Base-by-base conservation (phyloP, 2,113 vertebrate species). In the Rhombomys opimus region DNA sequence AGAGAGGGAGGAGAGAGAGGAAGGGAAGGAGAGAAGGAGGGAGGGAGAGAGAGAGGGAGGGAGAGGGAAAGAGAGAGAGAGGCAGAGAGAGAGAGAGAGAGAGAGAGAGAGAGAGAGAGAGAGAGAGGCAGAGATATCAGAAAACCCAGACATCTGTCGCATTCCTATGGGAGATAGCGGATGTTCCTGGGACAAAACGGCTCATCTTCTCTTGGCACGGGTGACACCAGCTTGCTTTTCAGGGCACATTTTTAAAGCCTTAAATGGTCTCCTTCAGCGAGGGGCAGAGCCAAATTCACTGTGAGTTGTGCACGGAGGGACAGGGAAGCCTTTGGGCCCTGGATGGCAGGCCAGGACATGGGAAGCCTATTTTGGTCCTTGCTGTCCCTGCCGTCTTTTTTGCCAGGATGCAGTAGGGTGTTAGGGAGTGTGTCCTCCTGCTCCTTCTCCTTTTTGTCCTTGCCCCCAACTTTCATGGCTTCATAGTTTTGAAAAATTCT, bases 141-240 rank as follows among this genome's bases (percentile, higher is more conserved):
- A 38, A 38, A 32, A 89, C 73, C 80, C 91, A 88, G 97, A 93
- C 93, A 72, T 81, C 95, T 90, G 94, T 85, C 17, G 72, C 97
- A 98, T 98, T 98, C 97, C 97, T 91, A 3, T 3, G 89, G 70
- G 93, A 98, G 97, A 98, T 98, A 98, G 97, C 93, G 63, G 88
- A 81, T 59, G 95, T 91, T 95, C 97, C 93, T 1, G 94, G 96
- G n/a, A 97, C 96, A 93, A 32, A 59, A 67, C 80, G 6, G 95
- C 96, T 97, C 97, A 98, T 98, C 97, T 8, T 88, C 96, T 94
- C 96, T 96, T 75, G 95, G 97, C 97, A 78, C 32, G 93, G 27
- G 81, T 94, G 97, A 97, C 97, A 76, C 88, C 20, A 75, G 95
- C 95, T 90, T 46, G 72, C 27, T 20, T 75, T 78, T 65, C 95